Evolutionary conservation across 2,888 invertebrate genomes (phyloP).

Genomic region (Ametastegia equiseti): DNA sequence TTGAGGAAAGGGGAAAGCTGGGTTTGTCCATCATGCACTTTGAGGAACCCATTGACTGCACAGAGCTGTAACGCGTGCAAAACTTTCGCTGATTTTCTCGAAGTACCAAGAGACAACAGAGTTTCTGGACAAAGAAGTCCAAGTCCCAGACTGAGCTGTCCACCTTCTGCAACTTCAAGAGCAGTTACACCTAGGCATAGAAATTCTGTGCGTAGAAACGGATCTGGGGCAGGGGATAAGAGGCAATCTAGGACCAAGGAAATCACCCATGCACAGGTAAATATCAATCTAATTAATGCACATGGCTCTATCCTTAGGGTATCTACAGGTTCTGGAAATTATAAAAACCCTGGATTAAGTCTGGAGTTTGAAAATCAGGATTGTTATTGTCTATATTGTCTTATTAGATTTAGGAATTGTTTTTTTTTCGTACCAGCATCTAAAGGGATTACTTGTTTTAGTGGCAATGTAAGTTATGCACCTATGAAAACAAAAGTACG

Average conservation of each 20-base stretch:
- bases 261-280: conserved; percentile 63
- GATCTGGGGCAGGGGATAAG: conserved; percentile 65
- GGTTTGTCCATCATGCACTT: conserved; percentile 85
- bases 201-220: conserved; percentile 72
- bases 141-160: conserved; percentile 65
- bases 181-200: conserved; percentile 71
- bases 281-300: conserved; percentile 15
- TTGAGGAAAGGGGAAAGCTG: conserved; percentile 86
- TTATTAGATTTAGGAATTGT: too few relatives aligned
- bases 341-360: too few relatives aligned
- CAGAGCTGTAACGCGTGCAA: conserved; percentile 87
- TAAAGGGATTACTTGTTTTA: conserved; percentile 49
- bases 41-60: conserved; percentile 86
- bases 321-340: too few relatives aligned
- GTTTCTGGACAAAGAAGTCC: conserved; percentile 71
- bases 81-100: conserved; percentile 77
- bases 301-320: too few relatives aligned
- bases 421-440: too few relatives aligned
- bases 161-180: conserved; percentile 64
- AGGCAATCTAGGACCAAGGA: conserved; percentile 68
- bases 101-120: conserved; percentile 67
- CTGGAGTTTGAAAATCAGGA: background rate
- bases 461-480: conserved; percentile 90
- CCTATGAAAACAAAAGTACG: conserved; percentile 85
- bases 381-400: background rate